Base-by-base conservation (phyloP, 2,113 vertebrate genomes). In the Pygoscelis adeliae region DNA sequence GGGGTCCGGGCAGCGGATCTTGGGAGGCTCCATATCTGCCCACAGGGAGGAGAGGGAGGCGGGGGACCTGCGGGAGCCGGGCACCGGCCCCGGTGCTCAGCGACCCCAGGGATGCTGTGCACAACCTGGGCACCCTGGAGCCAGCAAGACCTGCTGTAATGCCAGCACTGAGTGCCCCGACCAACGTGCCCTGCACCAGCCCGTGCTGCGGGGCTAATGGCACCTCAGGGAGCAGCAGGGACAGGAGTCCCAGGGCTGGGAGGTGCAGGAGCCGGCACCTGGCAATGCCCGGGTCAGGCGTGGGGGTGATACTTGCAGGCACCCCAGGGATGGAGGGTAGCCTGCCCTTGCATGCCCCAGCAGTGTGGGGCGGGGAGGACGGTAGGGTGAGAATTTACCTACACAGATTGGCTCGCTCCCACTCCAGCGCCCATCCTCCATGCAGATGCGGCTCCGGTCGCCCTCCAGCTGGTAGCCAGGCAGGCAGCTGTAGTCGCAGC, bases 11-110 rank as follows among this genome's bases (percentile, higher is more conserved):
- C 99, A 99, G 93, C 98, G 99, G 90, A 99, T 99, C 95, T 99
- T 99, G 76, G 99, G 99, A 44, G 99, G 99, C 53, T 99, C 99
- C 55, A 98, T 77, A 95, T 99, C 99, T 99, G 98, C 92, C 74
- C 82, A 4, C 30, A 27, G 47, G 47, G 38, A 93, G 61, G 15
- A 93, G 47, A 67, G 26, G 25, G 17, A 42, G 11, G 82, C 0
- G 13, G 27, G 36, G 34, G 90, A 69, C 47, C 70, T 61, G 44
- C 2, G 2, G 40, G 19, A 71, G 15, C 2, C 3, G 3, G 25
- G 6, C 25, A 59, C 14, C 1, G 6, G 13, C 29, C 13, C 26
- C 0, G 0, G 16, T 1, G 13, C 18, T 66, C 34, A 17, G n/a
- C 2, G 5, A 14, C 22, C 25, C 3, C 20, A 14, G 32, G 29